Conservation (phyloP, 2,888 invertebrate genomes). For the Dermolepida albohirtum region DNA sequence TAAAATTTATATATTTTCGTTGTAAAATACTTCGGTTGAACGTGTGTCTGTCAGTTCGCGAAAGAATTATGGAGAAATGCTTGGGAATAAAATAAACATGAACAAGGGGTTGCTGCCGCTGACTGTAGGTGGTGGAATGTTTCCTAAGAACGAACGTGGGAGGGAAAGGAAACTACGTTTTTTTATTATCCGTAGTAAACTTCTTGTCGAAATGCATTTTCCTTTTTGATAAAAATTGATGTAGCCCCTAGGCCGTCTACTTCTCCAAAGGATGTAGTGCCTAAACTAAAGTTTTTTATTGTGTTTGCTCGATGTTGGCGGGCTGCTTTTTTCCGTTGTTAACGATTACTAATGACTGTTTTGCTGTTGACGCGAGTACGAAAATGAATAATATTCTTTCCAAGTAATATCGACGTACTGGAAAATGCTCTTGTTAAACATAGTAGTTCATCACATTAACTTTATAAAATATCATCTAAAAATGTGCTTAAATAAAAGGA, state of each 20-base stretch:
- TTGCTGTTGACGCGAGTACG: slow-evolving; percentile 18
- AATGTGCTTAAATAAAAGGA: no score
- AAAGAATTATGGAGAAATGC: slow-evolving; percentile 18
- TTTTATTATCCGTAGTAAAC: slow-evolving; percentile 15
- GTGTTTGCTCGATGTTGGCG: slow-evolving; percentile 5
- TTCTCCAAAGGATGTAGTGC: no score
- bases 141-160: no score
- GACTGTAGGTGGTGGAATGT: no score
- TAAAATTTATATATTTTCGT: no score
- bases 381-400: slow-evolving; percentile 16
- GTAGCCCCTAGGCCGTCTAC: slow-evolving; percentile 5
- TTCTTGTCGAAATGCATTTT: slow-evolving; percentile 33
- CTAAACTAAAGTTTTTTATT: slow-evolving; percentile 24
- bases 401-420: no score
- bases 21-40: no score
- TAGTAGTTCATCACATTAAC: no score
- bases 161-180: no score
- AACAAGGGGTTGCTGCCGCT: background rate
- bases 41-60: slow-evolving; percentile 7
- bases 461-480: no score
- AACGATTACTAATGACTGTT: slow-evolving; percentile 30
- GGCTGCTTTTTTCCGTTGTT: slow-evolving; percentile 21
- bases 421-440: no score
- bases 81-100: slow-evolving; percentile 12
- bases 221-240: slow-evolving; percentile 34